These are phyloP conservation scores for Pollenia amentaria DNA, from an alignment of 2,888 invertebrate genomes.

Conservation along the genomic window DNA sequence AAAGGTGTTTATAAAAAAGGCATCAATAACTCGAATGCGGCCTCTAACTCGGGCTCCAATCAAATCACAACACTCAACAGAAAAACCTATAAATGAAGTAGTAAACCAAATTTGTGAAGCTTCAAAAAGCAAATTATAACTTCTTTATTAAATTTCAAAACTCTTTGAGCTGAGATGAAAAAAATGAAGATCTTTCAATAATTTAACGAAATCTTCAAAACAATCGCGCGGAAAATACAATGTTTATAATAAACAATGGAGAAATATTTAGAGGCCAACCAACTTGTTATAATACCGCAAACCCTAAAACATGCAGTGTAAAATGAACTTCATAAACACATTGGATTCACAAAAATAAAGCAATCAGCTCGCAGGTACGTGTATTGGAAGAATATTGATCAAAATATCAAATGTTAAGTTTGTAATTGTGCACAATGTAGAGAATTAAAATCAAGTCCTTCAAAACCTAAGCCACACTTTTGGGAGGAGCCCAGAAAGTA, in stretches of 20 bases:
- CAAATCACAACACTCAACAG: slow-evolving; percentile 6
- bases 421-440: no score
- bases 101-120: no score
- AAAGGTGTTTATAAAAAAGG: slow-evolving; percentile 59
- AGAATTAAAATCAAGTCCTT: no score
- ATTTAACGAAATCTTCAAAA: slow-evolving; percentile 46
- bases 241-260: slow-evolving; percentile 64
- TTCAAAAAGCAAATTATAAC: no score
- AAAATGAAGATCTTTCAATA: slow-evolving; percentile 43
- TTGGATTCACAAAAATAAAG: slow-evolving; percentile 71
- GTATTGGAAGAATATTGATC: slow-evolving; percentile 75
- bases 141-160: slow-evolving; percentile 55
- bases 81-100: slow-evolving; percentile 43
- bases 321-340: slow-evolving; percentile 74
- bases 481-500: no score
- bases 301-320: slow-evolving; percentile 67
- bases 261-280: slow-evolving; percentile 71
- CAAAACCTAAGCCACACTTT: no score
- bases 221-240: slow-evolving; percentile 50
- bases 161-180: slow-evolving; percentile 50
- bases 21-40: slow-evolving; percentile 55
- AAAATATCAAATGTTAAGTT: no score
- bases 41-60: slow-evolving; percentile 67
- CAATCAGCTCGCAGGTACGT: slow-evolving; percentile 76
- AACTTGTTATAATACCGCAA: slow-evolving; percentile 70